Percentiles rank a stretch among this genome's conserved stretches.
phyloP scores from a whole-genome alignment of 1,140 invertebrate species.

The Tetramorium parvispinum region DNA sequence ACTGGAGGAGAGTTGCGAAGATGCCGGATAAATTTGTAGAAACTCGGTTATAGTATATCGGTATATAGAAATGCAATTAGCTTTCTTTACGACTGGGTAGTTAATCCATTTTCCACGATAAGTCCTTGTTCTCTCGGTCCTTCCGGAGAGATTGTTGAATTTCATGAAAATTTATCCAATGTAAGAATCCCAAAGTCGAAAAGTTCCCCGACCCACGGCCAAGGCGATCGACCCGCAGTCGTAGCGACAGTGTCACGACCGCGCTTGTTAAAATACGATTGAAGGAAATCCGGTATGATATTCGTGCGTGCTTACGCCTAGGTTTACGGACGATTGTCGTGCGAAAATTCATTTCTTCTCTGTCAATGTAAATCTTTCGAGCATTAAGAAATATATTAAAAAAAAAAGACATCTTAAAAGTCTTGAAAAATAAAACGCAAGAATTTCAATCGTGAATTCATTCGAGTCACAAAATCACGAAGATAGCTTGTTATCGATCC shows the following conservation, averaged over 20 bases:
- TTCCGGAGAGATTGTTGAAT: background rate
- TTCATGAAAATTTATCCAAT: background rate
- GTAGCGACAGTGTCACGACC: constrained; percentile 17
- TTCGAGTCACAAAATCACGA: background rate
- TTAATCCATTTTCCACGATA: background rate
- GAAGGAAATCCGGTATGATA: constrained; percentile 67
- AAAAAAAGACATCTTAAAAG: background rate
- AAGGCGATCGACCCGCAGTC: constrained; percentile 59
- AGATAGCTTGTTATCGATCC: background rate
- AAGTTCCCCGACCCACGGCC: constrained; percentile 58
- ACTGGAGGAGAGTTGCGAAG: background rate
- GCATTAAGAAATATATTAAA: background rate
- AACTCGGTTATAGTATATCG: background rate
- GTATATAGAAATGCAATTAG: constrained; percentile 4
- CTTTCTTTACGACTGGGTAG: background rate
- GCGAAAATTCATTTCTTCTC: constrained; percentile 3
- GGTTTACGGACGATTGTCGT: background rate
- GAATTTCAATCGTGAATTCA: background rate
- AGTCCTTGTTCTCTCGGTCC: background rate
- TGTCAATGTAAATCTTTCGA: background rate
- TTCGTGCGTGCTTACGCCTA: constrained; percentile 10
- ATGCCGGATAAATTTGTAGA: background rate
- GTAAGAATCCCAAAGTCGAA: constrained; percentile 42
- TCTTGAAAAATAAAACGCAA: background rate
- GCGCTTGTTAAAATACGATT: constrained; percentile 55